Evolutionary conservation across 1,140 invertebrate species (phyloP), one percentile per base, ranked within the genome.

Genomic region (Phthorimaea operculella): DNA sequence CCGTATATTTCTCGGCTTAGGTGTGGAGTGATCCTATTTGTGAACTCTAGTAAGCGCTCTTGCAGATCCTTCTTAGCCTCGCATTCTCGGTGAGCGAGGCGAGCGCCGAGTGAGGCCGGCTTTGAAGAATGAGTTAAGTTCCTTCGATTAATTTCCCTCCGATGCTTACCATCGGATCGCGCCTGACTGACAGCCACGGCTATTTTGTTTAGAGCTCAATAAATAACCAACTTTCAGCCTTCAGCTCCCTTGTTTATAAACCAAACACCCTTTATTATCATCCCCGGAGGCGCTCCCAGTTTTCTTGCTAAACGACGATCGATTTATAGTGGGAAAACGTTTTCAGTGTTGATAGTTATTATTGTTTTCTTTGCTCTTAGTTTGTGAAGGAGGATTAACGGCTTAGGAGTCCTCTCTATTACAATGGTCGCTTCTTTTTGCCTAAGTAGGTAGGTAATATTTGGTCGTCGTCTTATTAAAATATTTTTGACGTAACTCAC

Each of bases 101-200:
- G 10, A 47, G 44, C 44, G 55, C 53, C 54, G 56, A 49, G 59
- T 36, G 54, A 59, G 53, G 11, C 55, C 17, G 47, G 51, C 52
- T 69, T 74, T 70, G 68, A 74, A 66, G 66, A 70, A 74, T 66
- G 68, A 60, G 56, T 55, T 53, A 68, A 74, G 59, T 74, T 68
- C 42, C 59, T 52, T 55, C 61, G 61, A 68, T 72, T 72, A 67
- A 73, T 70, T 73, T 71, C 60, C 52, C 54, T 65, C 62, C 62
- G 64, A 73, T 70, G 58, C 62, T 59, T 51, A 52, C 54, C 57
- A 48, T 47, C 4, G 44, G 57, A 56, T 59, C 34, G 50, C 58
- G 51, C 49, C 21, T 63, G 59, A 60, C 60, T 62, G 58, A 61
- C 56, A 55, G 52, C 49, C 49, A 14, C 49, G 28, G 51, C 49